Evolutionary conservation across 2,888 invertebrate species (phyloP), one percentile per base, ranked within the genome.

Genomic region (Bombyx huttoni): DNA sequence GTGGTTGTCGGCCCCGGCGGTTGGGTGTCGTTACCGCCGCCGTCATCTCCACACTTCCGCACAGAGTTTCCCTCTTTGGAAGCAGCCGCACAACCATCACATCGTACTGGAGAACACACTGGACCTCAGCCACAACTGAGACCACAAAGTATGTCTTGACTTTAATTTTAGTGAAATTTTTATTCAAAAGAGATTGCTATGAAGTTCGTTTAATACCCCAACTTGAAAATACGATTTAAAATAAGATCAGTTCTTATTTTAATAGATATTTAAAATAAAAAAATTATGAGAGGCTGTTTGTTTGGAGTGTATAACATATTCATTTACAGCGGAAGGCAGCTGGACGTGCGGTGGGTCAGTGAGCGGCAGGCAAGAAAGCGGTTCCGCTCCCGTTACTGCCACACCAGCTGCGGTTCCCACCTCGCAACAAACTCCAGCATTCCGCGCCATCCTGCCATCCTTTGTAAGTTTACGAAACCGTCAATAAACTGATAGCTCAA

Each of bases 21-120:
- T 60, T 89, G 89, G 89, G 89, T 81, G 57, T 68, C 87, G 9
- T 82, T 91, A 51, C n/a, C n/a, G n/a, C n/a, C n/a, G n/a, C n/a
- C n/a, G n/a, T 93, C 94, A 67, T 94, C 96, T 81, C 95, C 96
- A 67, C 95, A 95, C 85, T 97, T 97, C 90, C 96, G 96, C 89
- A 96, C 97, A 92, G 98, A 98, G 90, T 98, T 98, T 90, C 98
- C 98, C 75, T 96, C 95, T 76, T 80, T 91, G 68, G 91, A 91
- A 77, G 91, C 91, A 64, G 86, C 91, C 70, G 90, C 89, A 58
- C 94, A 94, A 89, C 94, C 94, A 70, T 78, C 84, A 63, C 87
- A 86, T 68, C 82, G 88, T 60, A 70, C 80, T 61, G 63, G 80
- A 70, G 86, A 86, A 57, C 84, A 83, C 73, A 64, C 78, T 56